Evolutionary conservation across 2,797 vertebrate genomes (phyloP).

Genomic region (Micrastur ruficollis): DNA sequence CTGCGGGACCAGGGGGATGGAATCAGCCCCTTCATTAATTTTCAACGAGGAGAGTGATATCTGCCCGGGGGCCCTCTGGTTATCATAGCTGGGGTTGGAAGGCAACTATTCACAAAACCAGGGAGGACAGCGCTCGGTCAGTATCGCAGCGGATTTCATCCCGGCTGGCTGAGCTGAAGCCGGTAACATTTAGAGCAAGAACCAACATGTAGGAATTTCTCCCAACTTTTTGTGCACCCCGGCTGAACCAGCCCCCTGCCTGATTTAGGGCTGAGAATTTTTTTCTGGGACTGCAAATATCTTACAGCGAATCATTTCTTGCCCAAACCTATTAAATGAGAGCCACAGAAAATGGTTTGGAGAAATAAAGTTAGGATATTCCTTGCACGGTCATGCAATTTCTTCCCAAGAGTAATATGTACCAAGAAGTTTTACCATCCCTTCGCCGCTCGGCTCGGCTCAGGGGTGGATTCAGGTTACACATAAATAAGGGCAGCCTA

Average conservation of each 20-base stretch:
- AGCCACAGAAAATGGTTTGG: neutral
- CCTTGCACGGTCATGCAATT: rapidly evolving
- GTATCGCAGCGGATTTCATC: neutral
- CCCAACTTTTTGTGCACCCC: neutral
- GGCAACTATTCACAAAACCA: too few species aligned
- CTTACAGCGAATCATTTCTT: neutral
- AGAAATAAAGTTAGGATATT: neutral
- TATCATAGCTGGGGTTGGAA: neutral
- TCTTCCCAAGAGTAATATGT: neutral
- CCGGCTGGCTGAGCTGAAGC: neutral
- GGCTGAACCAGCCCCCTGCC: rapidly evolving
- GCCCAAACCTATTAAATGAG: neutral
- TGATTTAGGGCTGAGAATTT: neutral
- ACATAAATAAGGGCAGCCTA: neutral
- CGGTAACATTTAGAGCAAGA: neutral
- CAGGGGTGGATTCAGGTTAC: neutral
- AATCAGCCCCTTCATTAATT: neutral
- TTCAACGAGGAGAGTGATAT: rapidly evolving
- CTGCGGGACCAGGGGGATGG: neutral
- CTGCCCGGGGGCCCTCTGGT: neutral
- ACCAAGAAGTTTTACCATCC: neutral
- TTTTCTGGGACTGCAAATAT: neutral
- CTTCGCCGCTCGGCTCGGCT: neutral
- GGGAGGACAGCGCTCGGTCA: neutral
- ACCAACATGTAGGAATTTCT: neutral